A percentile compares a stretch with the other conserved stretches of the same genome.
Evolutionary conservation across 2,888 invertebrate genomes (phyloP).

Genomic region (Cylindroiulus punctatus): DNA sequence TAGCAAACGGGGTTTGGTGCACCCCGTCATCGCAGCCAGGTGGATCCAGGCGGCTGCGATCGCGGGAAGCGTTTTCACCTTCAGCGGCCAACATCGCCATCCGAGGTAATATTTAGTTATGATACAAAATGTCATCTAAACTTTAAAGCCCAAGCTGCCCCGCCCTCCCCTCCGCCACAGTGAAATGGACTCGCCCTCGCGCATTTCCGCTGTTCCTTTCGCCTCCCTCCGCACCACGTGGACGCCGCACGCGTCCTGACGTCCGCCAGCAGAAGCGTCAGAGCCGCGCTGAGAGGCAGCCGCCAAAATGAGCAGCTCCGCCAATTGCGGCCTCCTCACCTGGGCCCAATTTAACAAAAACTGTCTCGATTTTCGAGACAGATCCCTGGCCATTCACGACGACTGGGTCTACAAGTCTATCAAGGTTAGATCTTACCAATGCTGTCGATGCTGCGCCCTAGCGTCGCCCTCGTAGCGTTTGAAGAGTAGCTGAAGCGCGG

Average conservation of each 20-base stretch:
- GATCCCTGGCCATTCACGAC: constrained; percentile 65
- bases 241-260: not conserved
- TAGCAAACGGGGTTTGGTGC: too few relatives aligned
- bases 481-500: not conserved
- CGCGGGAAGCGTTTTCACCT: not conserved
- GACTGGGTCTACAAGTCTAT: constrained; percentile 65
- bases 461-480: not conserved
- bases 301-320: not conserved
- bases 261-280: not conserved
- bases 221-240: constrained; percentile 46
- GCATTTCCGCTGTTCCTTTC: constrained; percentile 55
- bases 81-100: not conserved
- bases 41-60: not conserved
- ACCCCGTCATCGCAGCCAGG: not conserved
- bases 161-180: not conserved
- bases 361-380: constrained; percentile 64
- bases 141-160: not conserved
- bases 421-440: constrained; percentile 62
- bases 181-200: not conserved
- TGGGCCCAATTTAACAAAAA: constrained; percentile 67
- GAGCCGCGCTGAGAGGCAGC: not conserved
- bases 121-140: not conserved
- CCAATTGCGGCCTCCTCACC: constrained; percentile 64
- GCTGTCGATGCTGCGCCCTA: not conserved
- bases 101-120: constrained; percentile 20